Base-by-base conservation (phyloP, 2,113 vertebrate species). In the Murina feae region DNA sequence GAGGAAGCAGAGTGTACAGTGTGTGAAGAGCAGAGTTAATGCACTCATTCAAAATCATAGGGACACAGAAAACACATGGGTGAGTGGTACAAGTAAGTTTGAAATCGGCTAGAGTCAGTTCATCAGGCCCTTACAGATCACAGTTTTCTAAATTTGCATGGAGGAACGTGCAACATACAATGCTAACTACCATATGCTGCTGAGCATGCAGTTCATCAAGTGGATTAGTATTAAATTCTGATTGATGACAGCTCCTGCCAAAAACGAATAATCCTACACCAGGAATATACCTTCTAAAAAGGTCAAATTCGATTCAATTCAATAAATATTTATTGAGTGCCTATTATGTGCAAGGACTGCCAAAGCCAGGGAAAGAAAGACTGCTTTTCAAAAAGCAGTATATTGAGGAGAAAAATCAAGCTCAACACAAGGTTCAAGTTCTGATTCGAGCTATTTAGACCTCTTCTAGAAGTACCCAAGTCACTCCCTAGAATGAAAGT, bases 241-340 rank as follows among this genome's bases (percentile, higher is more conserved):
- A 93, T 82, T 96, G 90, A 91, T 63, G 76, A 90, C 60, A 58
- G 21, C 13, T 78, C 28, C 72, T 81, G 55, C 55, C 0, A 2
- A 93, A 90, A 96, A 87, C 66, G 76, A 91, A 92, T 88, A 91
- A 87, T 42, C 58, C 69, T 66, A 81, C 2, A 68, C 55, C 21
- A 91, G 58, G 58, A 74, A 78, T 66, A 86, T 66, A 75, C 71
- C 71, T 94, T 89, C 53, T 30, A 81, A 74, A 83, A 83, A 96
- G 75, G 53, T 95, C 94, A 96, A 91, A 96, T 90, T 84, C 93
- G 97, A 92, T 90, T 92, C 39, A 21, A 78, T 80, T 84, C 83
- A 63, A 91, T 95, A 96, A 96, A 96, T 96, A 97, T 94, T 96
- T 95, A 96, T 60, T 94, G 90, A 96, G 86, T 80, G 53, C 75